Percentiles rank a stretch among this genome's conserved stretches.
Conservation (phyloP, 2,113 vertebrate genomes). For the Brachirus orientalis region DNA sequence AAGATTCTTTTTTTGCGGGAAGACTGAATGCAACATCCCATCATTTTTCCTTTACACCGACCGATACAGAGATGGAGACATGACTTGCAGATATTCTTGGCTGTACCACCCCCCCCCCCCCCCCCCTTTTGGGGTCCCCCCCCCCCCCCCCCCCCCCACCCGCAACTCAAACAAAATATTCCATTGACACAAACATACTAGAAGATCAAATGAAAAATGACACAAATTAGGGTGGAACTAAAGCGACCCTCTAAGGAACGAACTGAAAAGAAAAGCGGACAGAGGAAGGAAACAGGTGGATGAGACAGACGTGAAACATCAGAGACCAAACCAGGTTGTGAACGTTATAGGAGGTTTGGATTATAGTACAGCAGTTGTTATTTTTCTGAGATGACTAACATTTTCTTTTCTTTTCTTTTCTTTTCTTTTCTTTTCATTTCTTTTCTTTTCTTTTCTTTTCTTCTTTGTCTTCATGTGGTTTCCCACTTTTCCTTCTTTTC, state of each 20-base stretch:
- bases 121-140: slow-evolving; percentile 46
- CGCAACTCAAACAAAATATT: slow-evolving; percentile 62
- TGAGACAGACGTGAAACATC: slow-evolving; percentile 80
- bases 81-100: slow-evolving; percentile 87
- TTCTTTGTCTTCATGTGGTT: slow-evolving; percentile 70
- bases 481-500: slow-evolving; percentile 81
- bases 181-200: slow-evolving; percentile 66
- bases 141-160: slow-evolving; percentile 48
- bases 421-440: no score
- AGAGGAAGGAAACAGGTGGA: slow-evolving; percentile 65
- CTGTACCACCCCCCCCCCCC: slow-evolving; percentile 61
- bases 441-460: no score
- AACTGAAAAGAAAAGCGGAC: slow-evolving; percentile 74
- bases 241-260: slow-evolving; percentile 61
- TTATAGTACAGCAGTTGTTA: slow-evolving; percentile 96
- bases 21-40: slow-evolving; percentile 74
- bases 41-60: slow-evolving; percentile 54
- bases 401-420: slow-evolving; percentile 69
- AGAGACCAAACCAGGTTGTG: slow-evolving; percentile 76
- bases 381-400: slow-evolving; percentile 93
- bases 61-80: slow-evolving; percentile 81
- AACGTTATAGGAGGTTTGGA: slow-evolving; percentile 86
- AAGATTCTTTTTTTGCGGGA: slow-evolving; percentile 76
- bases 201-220: slow-evolving; percentile 61
- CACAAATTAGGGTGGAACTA: slow-evolving; percentile 78